Evolutionary conservation across 2,113 vertebrate species (phyloP), one percentile per base, ranked within the genome.

Genomic region (Prochilodus magdalenae): DNA sequence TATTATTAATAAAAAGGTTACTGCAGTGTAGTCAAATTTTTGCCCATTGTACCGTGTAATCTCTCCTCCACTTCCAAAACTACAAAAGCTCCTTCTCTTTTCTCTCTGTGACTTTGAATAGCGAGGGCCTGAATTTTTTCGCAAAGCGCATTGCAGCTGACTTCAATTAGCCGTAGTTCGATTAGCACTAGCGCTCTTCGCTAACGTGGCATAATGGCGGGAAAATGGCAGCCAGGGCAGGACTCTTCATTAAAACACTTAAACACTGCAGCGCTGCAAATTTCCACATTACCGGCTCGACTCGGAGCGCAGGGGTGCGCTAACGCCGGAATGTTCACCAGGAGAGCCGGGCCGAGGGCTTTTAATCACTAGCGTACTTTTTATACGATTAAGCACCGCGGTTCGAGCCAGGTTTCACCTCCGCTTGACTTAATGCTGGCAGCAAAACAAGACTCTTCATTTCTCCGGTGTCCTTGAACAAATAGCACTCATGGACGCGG

Each of bases 81-180:
- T 82, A 73, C n/a, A 81, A 85, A 90, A 91, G 90, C 87, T 83
- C 84, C 57, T 70, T 80, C 84, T 89, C 51, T 67, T 73, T 55
- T 67, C 57, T 66, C 36, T 63, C 36, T 51, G 47, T 70, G 73
- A 81, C 77, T 77, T 80, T 80, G 18, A 72, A 49, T 20, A 80
- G 30, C n/a, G 51, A 47, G n/a, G 8, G 77, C 13, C 65, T 15
- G n/a, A 65, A n/a, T 30, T 12, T 63, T 33, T 3, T 26, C 0
- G 12, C 16, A 10, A 59, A 77, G 84, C 82, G 80, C 87, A 89
- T 86, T 81, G 89, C 89, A 91, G 85, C 87, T 88, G 89, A 90
- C 87, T 87, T 90, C 86, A 90, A 90, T 91, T 90, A 88, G 88
- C 79, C 65, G 85, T 77, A 55, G 71, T 89, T 90, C 88, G 79